Evolutionary conservation across 2,113 vertebrate species (phyloP), one percentile per base, ranked within the genome.

Genomic region (Nannobrachium achirus): DNA sequence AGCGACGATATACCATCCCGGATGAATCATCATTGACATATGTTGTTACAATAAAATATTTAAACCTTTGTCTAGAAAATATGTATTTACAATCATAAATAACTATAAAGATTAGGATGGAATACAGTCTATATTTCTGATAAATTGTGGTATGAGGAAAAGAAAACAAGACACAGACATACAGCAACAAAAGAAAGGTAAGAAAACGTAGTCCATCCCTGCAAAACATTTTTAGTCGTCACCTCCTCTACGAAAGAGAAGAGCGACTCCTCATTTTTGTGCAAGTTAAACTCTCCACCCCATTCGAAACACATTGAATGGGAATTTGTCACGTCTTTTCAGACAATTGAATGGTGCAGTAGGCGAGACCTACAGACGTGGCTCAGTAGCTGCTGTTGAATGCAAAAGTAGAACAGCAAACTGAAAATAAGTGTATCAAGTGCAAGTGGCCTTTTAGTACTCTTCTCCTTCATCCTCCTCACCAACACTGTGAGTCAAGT

Each of bases 41-140:
- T 45, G 59, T 61, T 66, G 56, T 41, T 60, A 78, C 71, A 69
- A 73, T 75, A 81, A 63, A 81, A 77, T 77, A 84, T 61, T 67
- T 70, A 9, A 25, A 68, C 33, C 64, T 79, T 65, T 16, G 41
- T 62, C 81, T 85, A 83, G 51, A 82, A 85, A 83, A 90, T 75
- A 72, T 42, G 49, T 86, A 88, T 88, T 74, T 88, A 89, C 86
- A 90, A 40, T 82, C 64, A 87, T 90, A 91, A 91, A 91, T 90
- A 84, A 64, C 68, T 84, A 86, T 68, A 16, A 62, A 63, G 57
- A 72, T 70, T 56, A 60, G 50, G 18, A 82, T 81, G 71, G 69
- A 81, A 84, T n/a, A n/a, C n/a, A n/a, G n/a, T n/a, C n/a, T n/a
- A n/a, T n/a, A 41, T 60, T 62, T 52, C 18, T 60, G 55, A 79